phyloP scores from a whole-genome alignment of 2,888 invertebrate genomes.

The Eupeodes latifasciatus region DNA sequence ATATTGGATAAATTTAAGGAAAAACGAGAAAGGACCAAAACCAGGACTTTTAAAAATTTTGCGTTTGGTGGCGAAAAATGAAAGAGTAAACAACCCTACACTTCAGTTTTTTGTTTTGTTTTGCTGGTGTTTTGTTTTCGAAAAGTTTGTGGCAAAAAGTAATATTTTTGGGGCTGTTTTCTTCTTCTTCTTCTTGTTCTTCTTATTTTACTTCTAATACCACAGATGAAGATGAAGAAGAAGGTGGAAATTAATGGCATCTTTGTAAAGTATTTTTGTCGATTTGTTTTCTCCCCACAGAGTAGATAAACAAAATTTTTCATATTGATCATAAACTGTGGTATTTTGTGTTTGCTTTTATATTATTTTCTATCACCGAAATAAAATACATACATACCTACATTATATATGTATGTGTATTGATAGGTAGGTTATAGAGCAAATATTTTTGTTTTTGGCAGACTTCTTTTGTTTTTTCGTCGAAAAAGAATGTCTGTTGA shows the following conservation, averaged over 20 bases:
- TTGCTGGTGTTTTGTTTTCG: neutral
- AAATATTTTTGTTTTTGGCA: too few relatives aligned
- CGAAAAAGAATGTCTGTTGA: too few relatives aligned
- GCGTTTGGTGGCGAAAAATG: conserved; percentile 55
- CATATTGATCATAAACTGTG: conserved; percentile 65
- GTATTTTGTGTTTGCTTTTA: conserved; percentile 28
- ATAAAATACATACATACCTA: neutral
- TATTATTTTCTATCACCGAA: conserved; percentile 13
- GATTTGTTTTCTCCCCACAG: conserved; percentile 66
- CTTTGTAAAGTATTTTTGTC: conserved; percentile 71
- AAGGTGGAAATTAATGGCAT: conserved; percentile 71
- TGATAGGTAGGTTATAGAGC: too few relatives aligned
- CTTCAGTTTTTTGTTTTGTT: conserved; percentile 40
- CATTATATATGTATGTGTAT: too few relatives aligned
- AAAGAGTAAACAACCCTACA: conserved; percentile 62
- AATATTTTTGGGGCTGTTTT: conserved; percentile 51
- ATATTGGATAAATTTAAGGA: conserved; percentile 40
- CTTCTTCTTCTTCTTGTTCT: neutral
- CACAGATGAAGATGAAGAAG: conserved; percentile 37
- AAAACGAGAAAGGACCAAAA: conserved; percentile 7
- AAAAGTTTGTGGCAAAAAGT: conserved; percentile 60
- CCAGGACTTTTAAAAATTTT: conserved; percentile 55
- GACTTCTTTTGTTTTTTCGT: too few relatives aligned
- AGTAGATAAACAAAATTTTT: conserved; percentile 72
- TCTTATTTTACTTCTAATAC: conserved; percentile 47